These are phyloP conservation scores for western clawed frog (Xenopus tropicalis) DNA, from an alignment of 2,113 vertebrate species.

Conservation along the genomic window UCB_Xtro_10.0 CM004445.2:143877501-143878000, in stretches of 20 bases:
- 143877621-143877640: slow-evolving; percentile 83
- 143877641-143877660: slow-evolving; percentile 78
- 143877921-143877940: background rate
- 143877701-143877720: background rate
- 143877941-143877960: background rate
- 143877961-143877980: too few species aligned
- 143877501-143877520: background rate
- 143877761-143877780: background rate
- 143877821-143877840: slow-evolving; percentile 79
- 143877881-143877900: slow-evolving; percentile 16
- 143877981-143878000: too few species aligned
- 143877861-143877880: slow-evolving; percentile 77
- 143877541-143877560: too few species aligned
- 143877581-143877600: slow-evolving; percentile 80
- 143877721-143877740: slow-evolving; percentile 6
- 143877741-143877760: background rate
- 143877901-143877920: slow-evolving; percentile 8
- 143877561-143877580: slow-evolving; percentile 65
- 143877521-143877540: background rate
- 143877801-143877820: slow-evolving; percentile 78
- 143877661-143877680: slow-evolving; percentile 76
- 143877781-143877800: slow-evolving; percentile 78
- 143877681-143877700: slow-evolving; percentile 80
- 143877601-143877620: slow-evolving; percentile 88
- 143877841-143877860: slow-evolving; percentile 79